Percentiles rank a stretch among this genome's conserved stretches.
Conservation (phyloP, 2,113 vertebrate species). For the Acanthisitta chloris region DNA sequence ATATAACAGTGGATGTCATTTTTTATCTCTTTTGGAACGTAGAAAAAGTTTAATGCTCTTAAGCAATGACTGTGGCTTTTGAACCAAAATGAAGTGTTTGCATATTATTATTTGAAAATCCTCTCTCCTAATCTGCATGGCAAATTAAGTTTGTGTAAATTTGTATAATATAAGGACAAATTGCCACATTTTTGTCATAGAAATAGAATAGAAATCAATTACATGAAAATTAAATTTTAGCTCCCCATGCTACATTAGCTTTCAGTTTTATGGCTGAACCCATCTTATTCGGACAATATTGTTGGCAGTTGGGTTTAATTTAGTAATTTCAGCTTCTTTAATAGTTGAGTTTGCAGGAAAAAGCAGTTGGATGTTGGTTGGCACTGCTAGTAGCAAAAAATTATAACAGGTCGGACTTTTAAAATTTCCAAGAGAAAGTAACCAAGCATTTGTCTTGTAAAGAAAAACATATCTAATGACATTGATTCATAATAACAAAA, state of each 20-base stretch:
- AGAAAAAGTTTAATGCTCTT: neutral
- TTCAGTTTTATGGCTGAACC: neutral
- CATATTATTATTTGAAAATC: neutral
- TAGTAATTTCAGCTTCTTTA: neutral
- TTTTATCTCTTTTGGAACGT: neutral
- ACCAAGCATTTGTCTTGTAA: neutral
- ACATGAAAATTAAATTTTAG: neutral
- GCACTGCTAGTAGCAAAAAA: neutral
- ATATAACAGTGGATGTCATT: neutral
- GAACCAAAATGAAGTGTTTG: neutral
- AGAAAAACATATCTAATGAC: neutral
- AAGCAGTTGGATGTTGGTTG: neutral
- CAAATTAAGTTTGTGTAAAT: neutral
- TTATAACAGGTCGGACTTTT: neutral
- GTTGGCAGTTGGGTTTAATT: neutral
- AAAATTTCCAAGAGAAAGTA: neutral
- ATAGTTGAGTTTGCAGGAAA: neutral
- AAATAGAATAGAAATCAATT: neutral
- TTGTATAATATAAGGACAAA: neutral
- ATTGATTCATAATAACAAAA: neutral
- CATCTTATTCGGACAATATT: neutral
- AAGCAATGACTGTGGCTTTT: neutral
- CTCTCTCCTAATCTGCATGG: neutral
- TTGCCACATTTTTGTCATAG: neutral
- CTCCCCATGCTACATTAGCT: neutral